Base-by-base conservation (phyloP, 2,113 vertebrate genomes). In the Tychaedon coryphoeus region DNA sequence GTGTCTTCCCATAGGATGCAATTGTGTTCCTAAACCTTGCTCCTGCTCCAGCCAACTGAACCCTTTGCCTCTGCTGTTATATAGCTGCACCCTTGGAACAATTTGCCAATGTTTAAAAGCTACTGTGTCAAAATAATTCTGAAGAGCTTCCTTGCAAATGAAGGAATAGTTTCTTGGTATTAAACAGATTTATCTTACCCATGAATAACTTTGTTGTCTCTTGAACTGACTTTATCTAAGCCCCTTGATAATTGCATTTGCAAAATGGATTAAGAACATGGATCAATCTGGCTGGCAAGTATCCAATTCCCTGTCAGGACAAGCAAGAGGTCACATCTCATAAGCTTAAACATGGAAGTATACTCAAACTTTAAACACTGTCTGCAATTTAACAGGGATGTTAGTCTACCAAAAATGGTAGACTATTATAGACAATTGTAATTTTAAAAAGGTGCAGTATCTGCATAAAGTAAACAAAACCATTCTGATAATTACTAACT, bases 231-330 rank as follows among this genome's bases (percentile, higher is more conserved):
- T 95, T 94, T 65, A 75, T 84, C 62, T 97, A 90, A 97, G 92
- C 67, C 40, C 64, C 72, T 65, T 43, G 38, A 66, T 92, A 96
- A 95, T 24, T 97, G 81, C 81, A 95, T 96, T 96, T 95, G 73
- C 53, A 95, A 93, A 95, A 93, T 60, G 75, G 72, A 72, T 92
- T 96, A 97, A 96, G 93, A 97, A 73, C 78, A 86, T 28, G 53
- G 69, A 94, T 89, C 93, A 96, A 88, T 71, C 79, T 88, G 65
- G 54, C 34, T 93, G 91, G 90, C 65, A 81, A 73, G 53, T 24
- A 88, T 47, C 24, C 86, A 70, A 87, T 77, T 65, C 47, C 50
- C 45, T 77, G 58, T 86, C 76, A 95, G 70, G 66, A 86, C 33
- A 88, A 77, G 65, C 48, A 84, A 82, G 48, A 86, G 40, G 81